Conservation (phyloP, 2,888 invertebrate genomes). For the Macrophya annulata region DNA sequence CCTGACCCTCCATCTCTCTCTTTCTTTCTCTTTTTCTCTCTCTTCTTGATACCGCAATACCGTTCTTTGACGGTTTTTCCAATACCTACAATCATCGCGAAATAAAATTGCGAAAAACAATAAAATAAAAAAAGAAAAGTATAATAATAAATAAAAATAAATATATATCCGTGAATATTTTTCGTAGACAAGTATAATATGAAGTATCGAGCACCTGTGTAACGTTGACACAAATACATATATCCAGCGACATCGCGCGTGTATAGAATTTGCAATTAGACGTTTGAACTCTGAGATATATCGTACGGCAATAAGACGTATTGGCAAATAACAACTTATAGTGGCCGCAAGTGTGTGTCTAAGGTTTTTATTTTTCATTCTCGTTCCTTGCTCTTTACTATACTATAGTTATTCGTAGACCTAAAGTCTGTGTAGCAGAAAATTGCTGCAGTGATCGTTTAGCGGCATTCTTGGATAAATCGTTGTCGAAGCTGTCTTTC, state of each 20-base stretch:
- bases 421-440: background rate
- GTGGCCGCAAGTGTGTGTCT: background rate
- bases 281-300: background rate
- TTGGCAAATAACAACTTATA: conserved; percentile 26
- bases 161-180: background rate
- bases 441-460: conserved; percentile 2
- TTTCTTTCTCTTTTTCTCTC: background rate
- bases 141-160: background rate
- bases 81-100: background rate
- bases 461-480: conserved; percentile 34
- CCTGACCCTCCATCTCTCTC: background rate
- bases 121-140: background rate
- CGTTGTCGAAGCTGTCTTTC: conserved; percentile 27
- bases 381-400: background rate
- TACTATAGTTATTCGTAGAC: background rate
- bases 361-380: background rate
- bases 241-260: background rate
- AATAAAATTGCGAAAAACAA: background rate
- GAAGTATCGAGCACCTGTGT: background rate
- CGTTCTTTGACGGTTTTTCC: background rate
- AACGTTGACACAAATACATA: conserved; percentile 2
- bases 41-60: background rate
- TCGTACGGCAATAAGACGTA: background rate
- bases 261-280: conserved; percentile 19
- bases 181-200: background rate